Evolutionary conservation across 2,888 invertebrate genomes (phyloP), one percentile per base, ranked within the genome.

Genomic region (Zelleria hepariella): DNA sequence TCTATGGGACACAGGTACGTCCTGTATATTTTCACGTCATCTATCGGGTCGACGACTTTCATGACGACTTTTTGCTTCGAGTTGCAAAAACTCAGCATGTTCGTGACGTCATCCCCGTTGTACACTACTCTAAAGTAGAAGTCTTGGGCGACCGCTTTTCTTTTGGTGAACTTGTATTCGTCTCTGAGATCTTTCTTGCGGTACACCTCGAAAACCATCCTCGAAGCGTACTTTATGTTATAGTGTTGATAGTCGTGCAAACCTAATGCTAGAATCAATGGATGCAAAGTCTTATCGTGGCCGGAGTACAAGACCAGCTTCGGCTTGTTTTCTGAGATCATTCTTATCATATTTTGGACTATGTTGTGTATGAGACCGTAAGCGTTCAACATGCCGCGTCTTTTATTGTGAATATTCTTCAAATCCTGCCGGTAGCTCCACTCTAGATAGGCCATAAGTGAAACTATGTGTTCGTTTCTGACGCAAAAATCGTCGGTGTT

Each of bases 201-300:
- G 70, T 96, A 97, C 0, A 98, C 93, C 80, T 98, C 98, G 66
- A 98, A 93, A 2, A 96, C 92, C 67, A 98, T 89, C 59, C 98
- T 89, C 0, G 97, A 93, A 0, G 96, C 97, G 76, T 97, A 98
- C 23, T 94, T 93, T 54, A 97, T 93, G 63, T 94, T 91, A 15
- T 93, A 91, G 64, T 92, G 89, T 55, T 91, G 90, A 61, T 91
- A 90, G 60, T 87, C 90, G 21, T 81, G 86, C 2, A 96, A 79
- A 0, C 97, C 97, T 56, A 98, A 75, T 0, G 96, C 95, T 2
- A 94, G 89, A 1, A 95, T 92, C 47, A 98, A 80, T 64, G 96
- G 95, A 69, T 96, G 95, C 47, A 98, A 73, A 0, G 98, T 98
- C 71, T 95, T 94, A 78, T 98, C 98, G 70, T 98, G 98, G 0